Evolutionary conservation across 2,113 vertebrate genomes (phyloP), one percentile per base, ranked within the genome.

Genomic region (Cnemophilus loriae): DNA sequence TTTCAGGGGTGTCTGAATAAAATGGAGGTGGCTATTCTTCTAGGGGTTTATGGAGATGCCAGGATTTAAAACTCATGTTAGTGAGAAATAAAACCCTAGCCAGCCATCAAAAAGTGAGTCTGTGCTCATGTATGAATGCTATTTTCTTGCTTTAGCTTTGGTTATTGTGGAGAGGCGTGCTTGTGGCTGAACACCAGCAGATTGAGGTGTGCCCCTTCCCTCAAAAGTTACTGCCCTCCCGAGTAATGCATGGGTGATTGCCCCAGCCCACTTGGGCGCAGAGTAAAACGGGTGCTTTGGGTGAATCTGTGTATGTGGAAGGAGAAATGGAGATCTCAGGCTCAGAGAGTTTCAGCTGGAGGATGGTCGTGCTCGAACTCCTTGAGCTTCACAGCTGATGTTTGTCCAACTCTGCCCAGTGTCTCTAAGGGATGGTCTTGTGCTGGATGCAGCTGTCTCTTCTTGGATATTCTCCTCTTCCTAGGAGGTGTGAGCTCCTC

Each of bases 131-230:
- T 35, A 8, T 19, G n/a, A 57, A 22, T 47, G 20, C 1, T 2
- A 0, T 14, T 60, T 78, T 37, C 52, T 64, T 49, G 32, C 20
- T 77, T 49, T 86, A 37, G 26, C 35, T 85, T 80, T 77, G 59
- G 37, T 28, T 44, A 1, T 47, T 10, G 22, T 4, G 22, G 12
- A 15, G 30, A 53, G 12, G 4, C 9, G 22, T 22, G 16, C 20
- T 73, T 33, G 18, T 27, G 61, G 32, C 70, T 5, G 16, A 73
- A 7, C 2, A 11, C 1, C 1, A 27, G 32, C 0, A 0, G 22
- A 32, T 37, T 41, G 59, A 47, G 47, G 63, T 9, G 2, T 59
- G 26, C 8, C 46, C 20, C 9, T 81, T 74, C 9, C 55, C n/a
- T 78, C 22, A 14, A 5, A 37, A 77, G 35, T 64, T 35, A 11